Base-by-base conservation (phyloP, 2,888 invertebrate species). In the Zygothrica quintamaculata region DNA sequence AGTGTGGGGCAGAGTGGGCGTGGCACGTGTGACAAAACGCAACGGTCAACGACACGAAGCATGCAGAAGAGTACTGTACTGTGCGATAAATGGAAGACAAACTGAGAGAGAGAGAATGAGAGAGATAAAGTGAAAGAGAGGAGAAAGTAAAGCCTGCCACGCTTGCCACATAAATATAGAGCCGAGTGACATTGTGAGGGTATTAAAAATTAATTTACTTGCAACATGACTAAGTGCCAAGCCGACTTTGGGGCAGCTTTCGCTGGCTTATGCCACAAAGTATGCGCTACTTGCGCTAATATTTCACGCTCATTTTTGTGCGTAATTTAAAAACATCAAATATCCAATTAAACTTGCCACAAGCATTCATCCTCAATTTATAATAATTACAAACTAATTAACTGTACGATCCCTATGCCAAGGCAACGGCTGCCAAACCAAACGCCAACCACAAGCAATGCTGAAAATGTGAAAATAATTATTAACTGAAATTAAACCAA, bases 321-420 rank as follows among this genome's bases (percentile, higher is more conserved):
- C 73, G 64, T 76, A 77, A 84, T 76, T 84, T 79, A 64, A 79
- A 82, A 77, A 75, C 84, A 87, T 87, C 82, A 84, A 82, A 84
- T 87, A 84, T 87, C 85, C 85, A 84, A 87, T 78, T 78, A 75
- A 77, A 77, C 76, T 82, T 88, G 82, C 87, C 87, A 88, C 84
- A 84, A 84, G 77, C 84, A 87, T 79, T 81, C 82, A 78, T 84
- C 82, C 78, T 68, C 76, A 86, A 88, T 88, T 88, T 88, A 84
- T 86, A 87, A 81, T 81, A 88, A 88, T 88, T 88, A 86, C 88
- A 84, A 84, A 88, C 86, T 88, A 88, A 88, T 88, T 88, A 88
- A 87, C 87, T 88, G 72, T 67, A 5, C 18, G 84, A 78, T 77
- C 72, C 82, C 79, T 56, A 36, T 36, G 74, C 60, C 81, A 66